phyloP scores from a whole-genome alignment of 2,113 vertebrate species.

The Uria aalge region DNA sequence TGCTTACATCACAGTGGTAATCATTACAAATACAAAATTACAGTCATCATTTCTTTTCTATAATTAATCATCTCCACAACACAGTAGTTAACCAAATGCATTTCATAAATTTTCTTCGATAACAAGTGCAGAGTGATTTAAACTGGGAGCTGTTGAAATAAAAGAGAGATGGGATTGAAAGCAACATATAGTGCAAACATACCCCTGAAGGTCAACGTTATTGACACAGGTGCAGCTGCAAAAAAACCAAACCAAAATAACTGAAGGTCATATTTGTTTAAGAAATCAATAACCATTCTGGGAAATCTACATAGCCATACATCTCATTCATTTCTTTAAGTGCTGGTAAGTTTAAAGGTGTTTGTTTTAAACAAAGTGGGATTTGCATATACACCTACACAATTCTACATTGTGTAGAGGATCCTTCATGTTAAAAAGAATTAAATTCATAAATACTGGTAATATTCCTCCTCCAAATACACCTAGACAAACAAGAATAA shows the following conservation, averaged over 20 bases:
- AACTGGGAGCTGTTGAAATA: not conserved
- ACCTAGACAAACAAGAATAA: not conserved
- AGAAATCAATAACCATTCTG: not conserved
- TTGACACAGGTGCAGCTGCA: not conserved
- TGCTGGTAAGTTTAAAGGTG: not conserved
- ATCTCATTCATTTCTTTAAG: not conserved
- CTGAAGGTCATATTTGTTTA: not conserved
- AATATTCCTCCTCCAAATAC: not conserved
- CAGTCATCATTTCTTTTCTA: not conserved
- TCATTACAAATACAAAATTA: not conserved
- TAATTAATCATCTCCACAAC: not conserved
- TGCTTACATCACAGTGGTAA: not conserved
- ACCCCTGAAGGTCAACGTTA: not conserved
- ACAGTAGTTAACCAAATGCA: not conserved
- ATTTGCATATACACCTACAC: not conserved
- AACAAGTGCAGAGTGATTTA: not conserved
- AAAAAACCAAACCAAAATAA: not conserved
- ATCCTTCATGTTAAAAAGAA: not conserved
- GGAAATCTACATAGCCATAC: not conserved
- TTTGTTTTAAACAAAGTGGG: not conserved
- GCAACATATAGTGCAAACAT: not conserved
- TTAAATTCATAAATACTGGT: not conserved
- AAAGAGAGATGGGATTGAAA: not conserved
- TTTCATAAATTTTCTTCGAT: not conserved
- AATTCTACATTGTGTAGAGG: not conserved